phyloP scores from a whole-genome alignment of 2,888 invertebrate genomes.

The Exocentrus adspersus region DNA sequence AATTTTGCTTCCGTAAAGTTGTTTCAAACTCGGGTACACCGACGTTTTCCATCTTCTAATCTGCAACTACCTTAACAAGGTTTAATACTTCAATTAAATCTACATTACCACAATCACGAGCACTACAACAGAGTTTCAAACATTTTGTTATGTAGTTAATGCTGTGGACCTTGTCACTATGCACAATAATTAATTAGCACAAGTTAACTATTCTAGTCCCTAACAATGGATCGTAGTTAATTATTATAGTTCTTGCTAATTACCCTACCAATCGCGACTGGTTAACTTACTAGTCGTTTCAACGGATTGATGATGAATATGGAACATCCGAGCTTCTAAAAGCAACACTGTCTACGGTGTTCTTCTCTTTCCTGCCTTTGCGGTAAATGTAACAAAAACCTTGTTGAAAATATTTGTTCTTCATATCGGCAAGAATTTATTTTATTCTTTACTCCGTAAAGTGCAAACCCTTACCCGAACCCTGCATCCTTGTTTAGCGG shows the following conservation, averaged over 20 bases:
- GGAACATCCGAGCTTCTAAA: neutral
- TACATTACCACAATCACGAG: neutral
- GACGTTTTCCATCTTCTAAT: too few relatives aligned
- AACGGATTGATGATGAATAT: neutral
- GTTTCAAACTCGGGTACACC: too few relatives aligned
- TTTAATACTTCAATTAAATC: neutral
- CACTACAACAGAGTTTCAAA: neutral
- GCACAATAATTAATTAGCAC: conserved; percentile 10
- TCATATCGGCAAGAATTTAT: too few relatives aligned
- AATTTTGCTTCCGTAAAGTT: too few relatives aligned
- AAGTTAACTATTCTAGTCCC: conserved; percentile 7
- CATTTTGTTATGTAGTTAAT: neutral
- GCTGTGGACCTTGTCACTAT: neutral
- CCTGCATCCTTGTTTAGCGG: too few relatives aligned
- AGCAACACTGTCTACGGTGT: too few relatives aligned
- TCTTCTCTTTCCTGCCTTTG: too few relatives aligned
- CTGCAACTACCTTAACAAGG: too few relatives aligned
- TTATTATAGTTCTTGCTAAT: conserved; percentile 9
- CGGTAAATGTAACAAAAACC: too few relatives aligned
- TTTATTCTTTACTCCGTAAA: too few relatives aligned
- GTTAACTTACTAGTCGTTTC: neutral
- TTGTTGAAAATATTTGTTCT: too few relatives aligned
- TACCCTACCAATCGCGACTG: neutral
- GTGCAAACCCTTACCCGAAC: too few relatives aligned
- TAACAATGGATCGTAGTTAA: conserved; percentile 6